These are phyloP conservation scores for Danio kyathit DNA, from an alignment of 2,797 vertebrate genomes.

Conservation along the genomic window DNA sequence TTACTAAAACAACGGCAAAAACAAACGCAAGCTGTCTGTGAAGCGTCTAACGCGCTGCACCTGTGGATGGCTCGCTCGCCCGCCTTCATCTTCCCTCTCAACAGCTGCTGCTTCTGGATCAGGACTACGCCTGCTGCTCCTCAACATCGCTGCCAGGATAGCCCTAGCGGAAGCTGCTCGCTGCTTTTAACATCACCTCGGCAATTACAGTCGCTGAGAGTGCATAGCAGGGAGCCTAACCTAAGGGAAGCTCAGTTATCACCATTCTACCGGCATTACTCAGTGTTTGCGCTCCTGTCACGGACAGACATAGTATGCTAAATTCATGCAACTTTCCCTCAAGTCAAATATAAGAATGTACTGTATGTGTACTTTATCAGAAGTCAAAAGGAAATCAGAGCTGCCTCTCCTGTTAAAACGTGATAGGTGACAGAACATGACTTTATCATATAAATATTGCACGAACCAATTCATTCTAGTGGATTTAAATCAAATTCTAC, in stretches of 20 bases:
- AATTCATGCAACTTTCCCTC: not conserved
- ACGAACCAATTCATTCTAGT: no score
- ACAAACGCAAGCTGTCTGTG: conserved; percentile 58
- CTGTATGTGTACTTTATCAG: not conserved
- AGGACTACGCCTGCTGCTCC: conserved; percentile 32
- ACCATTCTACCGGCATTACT: conserved; percentile 15
- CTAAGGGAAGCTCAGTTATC: conserved; percentile 15
- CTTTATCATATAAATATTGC: no score
- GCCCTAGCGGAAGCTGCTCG: conserved; percentile 29
- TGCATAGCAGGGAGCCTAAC: conserved; percentile 24
- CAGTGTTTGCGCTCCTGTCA: not conserved
- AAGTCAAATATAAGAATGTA: not conserved
- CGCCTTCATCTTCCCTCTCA: conserved; percentile 47
- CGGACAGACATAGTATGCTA: not conserved
- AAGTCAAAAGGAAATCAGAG: not conserved
- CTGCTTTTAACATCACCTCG: conserved; percentile 47
- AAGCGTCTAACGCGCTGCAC: conserved; percentile 55
- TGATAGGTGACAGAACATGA: no score
- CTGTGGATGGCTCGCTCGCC: conserved; percentile 54
- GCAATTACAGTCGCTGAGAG: conserved; percentile 43
- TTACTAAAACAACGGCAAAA: conserved; percentile 66
- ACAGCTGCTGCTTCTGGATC: conserved; percentile 48
- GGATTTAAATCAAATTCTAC: no score
- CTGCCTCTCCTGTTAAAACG: not conserved
- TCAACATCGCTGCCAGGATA: conserved; percentile 40